Evolutionary conservation across 1,140 invertebrate genomes (phyloP).

Genomic region (Lepidurus couesii): DNA sequence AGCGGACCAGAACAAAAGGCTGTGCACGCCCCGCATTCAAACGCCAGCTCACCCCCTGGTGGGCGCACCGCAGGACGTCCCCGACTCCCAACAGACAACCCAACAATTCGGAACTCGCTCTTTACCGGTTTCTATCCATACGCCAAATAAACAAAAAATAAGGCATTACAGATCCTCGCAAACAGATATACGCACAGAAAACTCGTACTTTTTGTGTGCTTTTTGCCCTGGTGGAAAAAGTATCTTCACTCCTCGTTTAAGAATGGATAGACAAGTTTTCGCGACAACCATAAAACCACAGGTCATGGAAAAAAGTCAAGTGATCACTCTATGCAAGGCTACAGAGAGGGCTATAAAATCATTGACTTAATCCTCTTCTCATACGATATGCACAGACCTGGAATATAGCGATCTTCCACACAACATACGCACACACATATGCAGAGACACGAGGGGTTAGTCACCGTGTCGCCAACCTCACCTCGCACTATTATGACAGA

Average conservation of each 20-base stretch:
- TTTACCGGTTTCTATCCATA: neutral
- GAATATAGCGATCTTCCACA: neutral
- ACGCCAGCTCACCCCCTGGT: neutral
- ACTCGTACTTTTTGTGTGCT: too few relatives aligned
- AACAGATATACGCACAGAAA: too few relatives aligned
- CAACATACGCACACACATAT: neutral
- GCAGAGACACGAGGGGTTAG: neutral
- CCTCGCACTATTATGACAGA: slow-evolving; percentile 14
- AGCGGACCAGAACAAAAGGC: slow-evolving; percentile 8
- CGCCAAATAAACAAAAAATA: neutral
- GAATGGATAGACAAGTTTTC: too few relatives aligned
- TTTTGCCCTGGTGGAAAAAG: too few relatives aligned
- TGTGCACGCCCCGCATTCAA: slow-evolving; percentile 20
- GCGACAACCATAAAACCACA: too few relatives aligned
- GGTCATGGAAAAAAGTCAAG: too few relatives aligned
- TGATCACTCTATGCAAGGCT: neutral
- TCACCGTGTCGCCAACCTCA: slow-evolving; percentile 16
- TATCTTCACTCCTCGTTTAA: too few relatives aligned
- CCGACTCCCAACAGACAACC: neutral
- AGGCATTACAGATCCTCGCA: too few relatives aligned
- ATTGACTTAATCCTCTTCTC: neutral
- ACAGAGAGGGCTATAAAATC: neutral
- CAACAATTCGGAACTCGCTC: neutral
- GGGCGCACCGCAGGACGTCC: neutral
- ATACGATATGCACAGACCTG: neutral